Evolutionary conservation across 2,797 vertebrate genomes (phyloP), one percentile per base, ranked within the genome.

Genomic region (Ciconia nigra): DNA sequence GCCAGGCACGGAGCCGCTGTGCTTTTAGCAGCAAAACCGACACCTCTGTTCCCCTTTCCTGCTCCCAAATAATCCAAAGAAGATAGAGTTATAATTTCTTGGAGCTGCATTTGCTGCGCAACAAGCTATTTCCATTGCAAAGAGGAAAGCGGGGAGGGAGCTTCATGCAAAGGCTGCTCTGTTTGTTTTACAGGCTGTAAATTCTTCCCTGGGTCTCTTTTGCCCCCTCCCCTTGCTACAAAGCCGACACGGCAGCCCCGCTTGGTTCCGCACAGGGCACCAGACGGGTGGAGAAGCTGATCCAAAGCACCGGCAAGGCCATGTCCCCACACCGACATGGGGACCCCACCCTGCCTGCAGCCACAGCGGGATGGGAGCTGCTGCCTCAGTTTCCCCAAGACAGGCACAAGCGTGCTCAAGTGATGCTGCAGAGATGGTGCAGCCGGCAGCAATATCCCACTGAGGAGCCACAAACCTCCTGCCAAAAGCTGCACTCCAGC

Each of bases 301-400:
- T 33, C 41, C 65, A 66, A 46, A 76, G 37, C 59, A 51, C 8
- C 3, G 10, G 14, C 41, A 51, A 3, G 4, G 21, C 47, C 71
- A 15, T 1, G 3, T 62, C 35, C 54, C 15, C 0, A 2, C 66
- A 33, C 0, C 3, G 5, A 37, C 47, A 7, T 3, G 3, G 81
- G 20, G 62, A 71, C 22, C 18, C 15, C 16, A 2, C 35, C 65
- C 66, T 1, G 7, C 58, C 41, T 25, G 47, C 29, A 63, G 92
- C 57, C 24, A 9, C 5, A 4, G 35, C 2, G 2, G 41, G 41
- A 52, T 0, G 4, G 51, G 51, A 86, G 59, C 42, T 62, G 77
- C 63, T 58, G 72, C 89, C 83, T 89, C 54, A 15, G 92, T 37
- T 80, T 92, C 81, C 59, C 77, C 71, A 5, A 7, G 25, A 29